phyloP scores from a whole-genome alignment of 2,113 vertebrate genomes.

The Salvator merianae region DNA sequence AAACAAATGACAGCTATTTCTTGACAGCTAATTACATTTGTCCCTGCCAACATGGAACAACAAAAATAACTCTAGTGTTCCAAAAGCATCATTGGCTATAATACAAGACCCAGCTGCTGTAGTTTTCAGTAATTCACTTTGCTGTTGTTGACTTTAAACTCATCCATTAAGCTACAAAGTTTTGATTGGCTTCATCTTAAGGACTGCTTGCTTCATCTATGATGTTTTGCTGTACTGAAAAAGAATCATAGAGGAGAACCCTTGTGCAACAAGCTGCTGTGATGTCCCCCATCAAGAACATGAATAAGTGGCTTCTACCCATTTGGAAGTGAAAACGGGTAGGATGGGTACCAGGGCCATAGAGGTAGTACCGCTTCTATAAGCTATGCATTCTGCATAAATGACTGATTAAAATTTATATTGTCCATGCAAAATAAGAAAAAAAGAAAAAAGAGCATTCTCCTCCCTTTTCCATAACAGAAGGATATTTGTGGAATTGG shows the following conservation, averaged over 20 bases:
- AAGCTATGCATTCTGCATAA: no score
- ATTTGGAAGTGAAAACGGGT: no score
- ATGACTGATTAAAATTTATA: neutral
- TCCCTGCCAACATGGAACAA: constrained; percentile 7
- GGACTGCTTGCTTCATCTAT: neutral
- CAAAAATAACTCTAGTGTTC: neutral
- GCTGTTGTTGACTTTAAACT: neutral
- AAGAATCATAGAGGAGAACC: neutral
- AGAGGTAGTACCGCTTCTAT: no score
- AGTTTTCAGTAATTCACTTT: neutral
- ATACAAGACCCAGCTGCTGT: neutral
- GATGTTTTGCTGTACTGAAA: neutral
- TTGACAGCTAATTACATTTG: constrained; percentile 18
- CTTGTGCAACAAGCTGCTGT: no score
- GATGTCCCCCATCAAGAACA: no score
- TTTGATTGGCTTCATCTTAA: neutral
- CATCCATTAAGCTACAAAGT: constrained; percentile 11
- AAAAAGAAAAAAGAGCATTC: no score
- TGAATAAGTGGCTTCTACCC: no score
- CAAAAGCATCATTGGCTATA: neutral
- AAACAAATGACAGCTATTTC: constrained; percentile 31
- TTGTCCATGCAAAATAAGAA: neutral
- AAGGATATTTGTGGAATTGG: neutral
- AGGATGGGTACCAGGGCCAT: no score
- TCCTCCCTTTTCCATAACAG: no score